Evolutionary conservation across 2,888 invertebrate genomes (phyloP).

Genomic region (Cerceris rybyensis): DNA sequence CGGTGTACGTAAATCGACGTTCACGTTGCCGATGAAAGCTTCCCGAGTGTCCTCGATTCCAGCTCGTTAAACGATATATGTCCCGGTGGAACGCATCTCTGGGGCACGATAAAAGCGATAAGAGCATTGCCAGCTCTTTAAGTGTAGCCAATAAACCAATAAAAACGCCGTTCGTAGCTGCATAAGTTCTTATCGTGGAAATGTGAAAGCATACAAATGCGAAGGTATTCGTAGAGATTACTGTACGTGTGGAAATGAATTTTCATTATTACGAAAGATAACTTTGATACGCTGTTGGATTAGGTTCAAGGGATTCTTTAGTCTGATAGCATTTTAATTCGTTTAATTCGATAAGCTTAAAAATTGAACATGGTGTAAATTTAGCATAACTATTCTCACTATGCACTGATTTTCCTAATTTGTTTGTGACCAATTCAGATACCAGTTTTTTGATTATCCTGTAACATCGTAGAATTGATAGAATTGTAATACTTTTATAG

Average conservation of each 20-base stretch:
- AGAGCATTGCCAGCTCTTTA: conserved; percentile 31
- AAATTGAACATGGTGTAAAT: too few species aligned
- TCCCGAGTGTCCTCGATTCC: conserved; percentile 32
- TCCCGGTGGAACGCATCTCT: conserved; percentile 24
- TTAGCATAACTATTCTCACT: too few species aligned
- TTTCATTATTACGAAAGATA: too few species aligned
- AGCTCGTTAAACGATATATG: conserved; percentile 30
- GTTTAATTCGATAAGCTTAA: too few species aligned
- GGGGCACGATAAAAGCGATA: conserved; percentile 39
- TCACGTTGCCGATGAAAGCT: conserved; percentile 39
- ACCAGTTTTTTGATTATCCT: too few species aligned
- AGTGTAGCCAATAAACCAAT: conserved; percentile 28
- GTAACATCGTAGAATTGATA: too few species aligned
- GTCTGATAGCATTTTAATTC: too few species aligned
- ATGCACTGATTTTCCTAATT: too few species aligned
- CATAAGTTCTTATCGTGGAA: background rate
- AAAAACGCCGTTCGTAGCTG: conserved; percentile 10
- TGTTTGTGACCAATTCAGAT: too few species aligned
- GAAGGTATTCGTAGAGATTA: background rate
- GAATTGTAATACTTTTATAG: too few species aligned
- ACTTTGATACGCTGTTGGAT: too few species aligned
- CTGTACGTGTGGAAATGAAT: background rate
- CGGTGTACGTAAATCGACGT: conserved; percentile 5
- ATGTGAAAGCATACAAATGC: background rate
- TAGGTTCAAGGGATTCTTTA: too few species aligned